Conservation (phyloP, 2,797 vertebrate genomes). For the Masticophis lateralis region DNA sequence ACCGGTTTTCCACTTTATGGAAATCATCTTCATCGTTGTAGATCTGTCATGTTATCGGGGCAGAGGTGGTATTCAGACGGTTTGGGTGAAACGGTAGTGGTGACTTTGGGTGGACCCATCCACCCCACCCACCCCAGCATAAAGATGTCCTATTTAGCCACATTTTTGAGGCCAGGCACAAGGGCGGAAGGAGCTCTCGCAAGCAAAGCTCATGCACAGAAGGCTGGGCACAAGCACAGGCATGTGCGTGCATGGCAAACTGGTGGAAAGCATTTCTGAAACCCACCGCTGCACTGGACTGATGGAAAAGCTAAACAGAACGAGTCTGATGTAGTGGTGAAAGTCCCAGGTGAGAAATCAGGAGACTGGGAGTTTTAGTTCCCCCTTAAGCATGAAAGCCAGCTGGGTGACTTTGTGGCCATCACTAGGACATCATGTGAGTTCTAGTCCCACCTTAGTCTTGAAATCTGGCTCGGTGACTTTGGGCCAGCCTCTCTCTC, state of each 20-base stretch:
- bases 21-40: background rate
- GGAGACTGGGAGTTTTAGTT: background rate
- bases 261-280: no score
- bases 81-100: accelerated
- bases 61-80: no score
- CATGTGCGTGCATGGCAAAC: no score
- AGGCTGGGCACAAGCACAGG: no score
- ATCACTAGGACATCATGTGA: background rate
- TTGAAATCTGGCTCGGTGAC: background rate
- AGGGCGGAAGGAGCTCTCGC: no score
- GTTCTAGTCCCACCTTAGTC: background rate
- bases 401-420: background rate
- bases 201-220: no score
- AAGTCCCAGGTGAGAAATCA: background rate
- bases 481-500: background rate
- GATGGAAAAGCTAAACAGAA: background rate
- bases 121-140: no score
- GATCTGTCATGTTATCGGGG: background rate
- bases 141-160: no score
- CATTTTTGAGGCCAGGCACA: no score
- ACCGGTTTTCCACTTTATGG: background rate
- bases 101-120: no score
- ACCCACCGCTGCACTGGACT: background rate
- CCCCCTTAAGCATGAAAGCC: background rate
- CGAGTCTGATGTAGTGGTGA: background rate